Conservation (phyloP, 2,113 vertebrate species). For the Machaerirhynchus nigripectus region DNA sequence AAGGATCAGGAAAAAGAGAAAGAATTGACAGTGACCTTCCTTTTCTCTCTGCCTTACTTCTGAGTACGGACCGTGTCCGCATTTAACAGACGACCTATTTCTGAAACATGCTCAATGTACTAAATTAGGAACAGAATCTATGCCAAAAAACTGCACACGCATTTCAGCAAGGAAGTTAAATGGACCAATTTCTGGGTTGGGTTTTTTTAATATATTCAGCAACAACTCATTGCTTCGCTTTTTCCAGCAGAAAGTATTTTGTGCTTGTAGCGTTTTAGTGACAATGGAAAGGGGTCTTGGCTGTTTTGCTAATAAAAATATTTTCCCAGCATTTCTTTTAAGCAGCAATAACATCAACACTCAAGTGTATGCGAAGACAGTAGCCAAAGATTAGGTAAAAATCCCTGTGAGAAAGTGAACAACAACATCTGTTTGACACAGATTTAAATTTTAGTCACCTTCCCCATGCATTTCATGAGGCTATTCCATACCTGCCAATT, state of each 20-base stretch:
- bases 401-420: not conserved
- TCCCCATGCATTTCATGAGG: not conserved
- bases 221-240: not conserved
- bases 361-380: not conserved
- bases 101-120: constrained; percentile 12
- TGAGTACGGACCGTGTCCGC: not conserved
- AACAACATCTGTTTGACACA: not conserved
- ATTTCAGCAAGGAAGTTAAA: constrained; percentile 7
- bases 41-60: constrained; percentile 1
- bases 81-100: constrained; percentile 63
- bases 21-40: constrained; percentile 8
- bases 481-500: not conserved
- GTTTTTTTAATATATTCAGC: not conserved
- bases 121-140: constrained; percentile 57
- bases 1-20: not conserved
- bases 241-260: not conserved
- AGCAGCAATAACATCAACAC: not conserved
- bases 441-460: not conserved
- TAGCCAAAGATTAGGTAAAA: not conserved
- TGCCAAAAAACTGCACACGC: constrained; percentile 30
- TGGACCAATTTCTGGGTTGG: not conserved
- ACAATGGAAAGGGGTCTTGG: not conserved
- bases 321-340: not conserved
- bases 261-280: not conserved
- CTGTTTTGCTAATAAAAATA: not conserved